Evolutionary conservation across 2,797 vertebrate genomes (phyloP).

Genomic region (Crax fasciolata): DNA sequence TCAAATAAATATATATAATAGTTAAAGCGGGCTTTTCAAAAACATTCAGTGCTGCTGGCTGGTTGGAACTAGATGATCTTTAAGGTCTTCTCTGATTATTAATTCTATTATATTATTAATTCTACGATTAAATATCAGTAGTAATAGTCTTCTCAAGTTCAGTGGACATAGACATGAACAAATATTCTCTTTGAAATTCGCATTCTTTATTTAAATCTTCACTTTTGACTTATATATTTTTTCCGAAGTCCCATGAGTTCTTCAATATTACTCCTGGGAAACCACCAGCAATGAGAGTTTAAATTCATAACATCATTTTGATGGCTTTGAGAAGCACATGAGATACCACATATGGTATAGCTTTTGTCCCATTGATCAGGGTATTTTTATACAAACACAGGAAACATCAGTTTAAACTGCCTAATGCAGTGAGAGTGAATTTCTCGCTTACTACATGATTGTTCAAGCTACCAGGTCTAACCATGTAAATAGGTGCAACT

Average conservation of each 20-base stretch:
- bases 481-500: neutral
- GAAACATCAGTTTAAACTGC: neutral
- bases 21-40: neutral
- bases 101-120: neutral
- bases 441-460: neutral
- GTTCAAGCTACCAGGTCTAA: neutral
- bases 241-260: neutral
- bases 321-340: neutral
- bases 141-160: neutral
- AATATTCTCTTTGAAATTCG: neutral
- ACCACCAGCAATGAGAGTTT: neutral
- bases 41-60: neutral
- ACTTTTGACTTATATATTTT: neutral
- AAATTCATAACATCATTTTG: neutral
- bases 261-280: neutral
- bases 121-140: neutral
- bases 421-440: neutral
- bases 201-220: neutral
- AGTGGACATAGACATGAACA: neutral
- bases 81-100: neutral
- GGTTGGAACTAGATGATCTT: neutral
- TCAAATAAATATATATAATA: neutral
- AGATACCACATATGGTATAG: neutral
- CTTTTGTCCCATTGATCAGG: neutral
- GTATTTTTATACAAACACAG: neutral